phyloP scores from a whole-genome alignment of 2,113 vertebrate genomes.

The Ictidomys tridecemlineatus region DNA sequence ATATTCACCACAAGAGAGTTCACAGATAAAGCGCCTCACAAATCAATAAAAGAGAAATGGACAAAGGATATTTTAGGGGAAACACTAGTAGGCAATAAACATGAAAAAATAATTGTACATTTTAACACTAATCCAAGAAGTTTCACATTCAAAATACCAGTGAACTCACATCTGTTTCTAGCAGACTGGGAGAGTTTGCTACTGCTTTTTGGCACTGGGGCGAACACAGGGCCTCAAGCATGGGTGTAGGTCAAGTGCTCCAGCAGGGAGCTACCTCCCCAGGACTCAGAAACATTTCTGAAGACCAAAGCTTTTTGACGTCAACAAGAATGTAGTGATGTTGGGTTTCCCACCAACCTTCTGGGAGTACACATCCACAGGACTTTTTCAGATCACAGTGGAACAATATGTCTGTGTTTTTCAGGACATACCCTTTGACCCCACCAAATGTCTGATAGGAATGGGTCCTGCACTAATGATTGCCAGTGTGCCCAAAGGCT shows the following conservation, averaged over 20 bases:
- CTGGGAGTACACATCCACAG: background rate
- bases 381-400: background rate
- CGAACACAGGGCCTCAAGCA: background rate
- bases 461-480: too few species aligned
- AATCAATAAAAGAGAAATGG: background rate
- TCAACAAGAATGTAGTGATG: background rate
- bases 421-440: too few species aligned
- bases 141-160: background rate
- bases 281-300: background rate
- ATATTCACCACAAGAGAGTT: background rate
- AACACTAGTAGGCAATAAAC: background rate
- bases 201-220: too few species aligned
- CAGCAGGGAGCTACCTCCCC: background rate
- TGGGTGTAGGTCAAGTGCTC: background rate
- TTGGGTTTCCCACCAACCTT: background rate
- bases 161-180: background rate
- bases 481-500: too few species aligned
- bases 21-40: background rate
- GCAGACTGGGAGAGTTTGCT: background rate
- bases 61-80: background rate
- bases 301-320: background rate
- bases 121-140: background rate
- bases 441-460: too few species aligned
- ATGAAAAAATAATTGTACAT: fast-evolving
- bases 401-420: background rate